Evolutionary conservation across 2,797 vertebrate genomes (phyloP).

Genomic region (Lacerta viridis): DNA sequence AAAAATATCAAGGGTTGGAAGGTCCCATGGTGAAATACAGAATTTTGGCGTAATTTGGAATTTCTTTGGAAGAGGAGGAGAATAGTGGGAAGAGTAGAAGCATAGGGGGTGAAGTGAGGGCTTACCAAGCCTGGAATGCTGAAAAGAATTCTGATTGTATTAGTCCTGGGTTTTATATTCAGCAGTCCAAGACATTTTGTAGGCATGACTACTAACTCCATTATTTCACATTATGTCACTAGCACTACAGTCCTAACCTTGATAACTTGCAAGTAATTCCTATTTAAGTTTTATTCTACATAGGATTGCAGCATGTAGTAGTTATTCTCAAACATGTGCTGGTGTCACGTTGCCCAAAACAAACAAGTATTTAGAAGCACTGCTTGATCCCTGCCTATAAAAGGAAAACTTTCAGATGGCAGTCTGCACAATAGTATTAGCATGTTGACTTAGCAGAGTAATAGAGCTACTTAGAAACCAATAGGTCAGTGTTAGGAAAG

Average conservation of each 20-base stretch:
- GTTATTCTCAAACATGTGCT: background rate
- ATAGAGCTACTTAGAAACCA: background rate
- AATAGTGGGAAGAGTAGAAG: background rate
- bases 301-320: background rate
- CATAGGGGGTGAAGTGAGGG: background rate
- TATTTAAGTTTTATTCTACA: background rate
- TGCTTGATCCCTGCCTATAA: background rate
- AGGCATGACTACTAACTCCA: background rate
- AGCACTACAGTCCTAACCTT: background rate
- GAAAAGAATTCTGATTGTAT: background rate
- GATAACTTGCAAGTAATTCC: background rate
- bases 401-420: accelerated
- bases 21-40: background rate
- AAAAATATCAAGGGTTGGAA: background rate
- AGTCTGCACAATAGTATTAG: accelerated
- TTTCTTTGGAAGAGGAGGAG: background rate
- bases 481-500: background rate
- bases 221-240: background rate
- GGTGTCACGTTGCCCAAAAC: background rate
- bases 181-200: background rate
- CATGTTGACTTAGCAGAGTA: background rate
- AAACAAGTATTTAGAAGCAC: background rate
- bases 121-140: background rate
- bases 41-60: background rate
- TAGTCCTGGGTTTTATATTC: background rate